Conservation (phyloP, 2,113 vertebrate genomes). For the Pithys albifrons region DNA sequence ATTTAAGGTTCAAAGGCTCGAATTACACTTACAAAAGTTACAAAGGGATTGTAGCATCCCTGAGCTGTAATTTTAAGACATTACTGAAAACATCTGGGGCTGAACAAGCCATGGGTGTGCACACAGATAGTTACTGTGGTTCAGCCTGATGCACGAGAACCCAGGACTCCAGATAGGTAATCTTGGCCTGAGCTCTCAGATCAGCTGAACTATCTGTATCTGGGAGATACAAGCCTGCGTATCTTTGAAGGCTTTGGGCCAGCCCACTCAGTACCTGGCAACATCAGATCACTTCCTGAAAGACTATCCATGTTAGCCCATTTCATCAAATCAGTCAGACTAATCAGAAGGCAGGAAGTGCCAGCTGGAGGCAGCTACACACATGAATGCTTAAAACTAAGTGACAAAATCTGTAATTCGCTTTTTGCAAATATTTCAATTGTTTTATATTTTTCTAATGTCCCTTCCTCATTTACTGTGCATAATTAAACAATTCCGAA, state of each 20-base stretch:
- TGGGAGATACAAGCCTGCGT: fast-evolving
- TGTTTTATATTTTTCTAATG: background rate
- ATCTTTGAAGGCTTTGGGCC: background rate
- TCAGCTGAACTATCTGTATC: background rate
- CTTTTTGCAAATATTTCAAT: background rate
- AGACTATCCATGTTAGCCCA: background rate
- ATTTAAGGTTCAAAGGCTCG: background rate
- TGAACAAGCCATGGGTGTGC: background rate
- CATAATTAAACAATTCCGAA: background rate
- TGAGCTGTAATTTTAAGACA: background rate
- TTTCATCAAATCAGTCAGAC: background rate
- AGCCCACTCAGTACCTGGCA: background rate
- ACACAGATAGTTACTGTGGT: background rate
- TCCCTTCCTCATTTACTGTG: background rate
- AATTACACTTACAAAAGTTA: background rate
- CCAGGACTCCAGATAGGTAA: background rate
- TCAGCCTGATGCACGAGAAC: background rate
- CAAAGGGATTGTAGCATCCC: background rate
- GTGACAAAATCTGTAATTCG: background rate
- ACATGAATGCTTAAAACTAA: background rate
- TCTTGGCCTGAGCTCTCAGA: background rate
- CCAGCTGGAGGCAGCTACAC: background rate
- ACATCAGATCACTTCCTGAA: background rate
- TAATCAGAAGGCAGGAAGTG: background rate
- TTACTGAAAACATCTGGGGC: background rate